Percentiles rank a stretch among this genome's conserved stretches.
phyloP scores from a whole-genome alignment of 2,797 vertebrate genomes.

The Prionace glauca region DNA sequence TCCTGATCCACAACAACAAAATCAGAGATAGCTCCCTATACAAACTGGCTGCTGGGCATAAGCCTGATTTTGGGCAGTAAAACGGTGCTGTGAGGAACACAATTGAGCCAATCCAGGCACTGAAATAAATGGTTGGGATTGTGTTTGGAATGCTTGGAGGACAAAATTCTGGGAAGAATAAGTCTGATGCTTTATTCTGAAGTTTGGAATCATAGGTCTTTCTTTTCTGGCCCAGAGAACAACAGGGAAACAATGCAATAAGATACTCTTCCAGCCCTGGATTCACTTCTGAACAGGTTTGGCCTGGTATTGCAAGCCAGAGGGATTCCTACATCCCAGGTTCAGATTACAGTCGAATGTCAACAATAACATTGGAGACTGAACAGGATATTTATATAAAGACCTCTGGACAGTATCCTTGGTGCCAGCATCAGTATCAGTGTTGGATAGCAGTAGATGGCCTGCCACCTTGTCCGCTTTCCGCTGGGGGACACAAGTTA shows the following conservation, averaged over 20 bases:
- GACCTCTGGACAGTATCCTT: no score
- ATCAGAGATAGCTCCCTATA: not conserved
- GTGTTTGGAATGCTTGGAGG: not conserved
- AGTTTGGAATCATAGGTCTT: not conserved
- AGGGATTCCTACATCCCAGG: not conserved
- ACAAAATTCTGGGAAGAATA: not conserved
- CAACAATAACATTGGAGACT: not conserved
- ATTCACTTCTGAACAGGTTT: not conserved
- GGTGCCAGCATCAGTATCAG: not conserved
- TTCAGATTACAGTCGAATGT: not conserved
- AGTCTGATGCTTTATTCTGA: not conserved
- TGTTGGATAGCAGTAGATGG: not conserved
- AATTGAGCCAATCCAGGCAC: not conserved
- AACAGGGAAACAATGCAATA: not conserved
- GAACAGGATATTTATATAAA: not conserved
- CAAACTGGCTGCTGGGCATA: not conserved
- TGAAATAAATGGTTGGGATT: not conserved
- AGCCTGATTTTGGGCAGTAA: not conserved
- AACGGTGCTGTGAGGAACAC: not conserved
- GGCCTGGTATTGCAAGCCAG: not conserved
- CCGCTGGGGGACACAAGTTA: no score
- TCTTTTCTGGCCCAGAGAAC: not conserved
- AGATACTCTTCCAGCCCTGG: not conserved
- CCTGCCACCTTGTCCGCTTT: not conserved
- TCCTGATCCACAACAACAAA: not conserved